Evolutionary conservation across 1,140 invertebrate species (phyloP), one percentile per base, ranked within the genome.

Genomic region (Sminthurides bifidus): DNA sequence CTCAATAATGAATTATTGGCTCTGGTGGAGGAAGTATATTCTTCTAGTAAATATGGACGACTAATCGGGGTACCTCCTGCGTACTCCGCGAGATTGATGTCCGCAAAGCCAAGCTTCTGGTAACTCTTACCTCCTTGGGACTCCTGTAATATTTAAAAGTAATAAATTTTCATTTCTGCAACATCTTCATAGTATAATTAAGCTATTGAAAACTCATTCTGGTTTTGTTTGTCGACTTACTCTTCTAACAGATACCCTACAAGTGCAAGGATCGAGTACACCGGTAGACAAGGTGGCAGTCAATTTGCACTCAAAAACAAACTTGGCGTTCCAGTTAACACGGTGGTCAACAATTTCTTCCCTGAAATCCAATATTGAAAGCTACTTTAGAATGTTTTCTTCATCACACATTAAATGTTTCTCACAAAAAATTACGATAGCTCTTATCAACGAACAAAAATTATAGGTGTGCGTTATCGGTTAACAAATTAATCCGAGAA

Each of bases 1-100:
- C 84, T 78, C 14, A 98, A 78, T 77, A 92, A 92, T 31, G 92
- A 95, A 75, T 98, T 97, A 72, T 97, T 92, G 67, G 92, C 88
- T 29, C 93, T 77, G 46, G 83, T 75, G 44, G 84, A 81, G 6
- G 70, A 70, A 72, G 94, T 90, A 70, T 98, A 97, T 3, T 92
- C 93, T 75, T 96, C 91, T 19, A 97, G 73, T 45, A 97, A 78
- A 71, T 85, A 95, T 60, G 87, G 81, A 59, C 87, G 79, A 58
- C 79, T 80, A 40, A 82, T 84, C 56, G 83, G 76, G 14, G 91
- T 92, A n/a, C 88, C 83, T 58, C 92, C 92, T 35, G 93, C 93
- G 74, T 91, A 91, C 76, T 97, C 91, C 29, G 92, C 87, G 65
- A 98, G 77, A 76, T 98, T 95, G 58, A 97, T 75, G 74, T 97